Evolutionary conservation across 2,888 invertebrate species (phyloP), one percentile per base, ranked within the genome.

Genomic region (Synanthedon tipuliformis): DNA sequence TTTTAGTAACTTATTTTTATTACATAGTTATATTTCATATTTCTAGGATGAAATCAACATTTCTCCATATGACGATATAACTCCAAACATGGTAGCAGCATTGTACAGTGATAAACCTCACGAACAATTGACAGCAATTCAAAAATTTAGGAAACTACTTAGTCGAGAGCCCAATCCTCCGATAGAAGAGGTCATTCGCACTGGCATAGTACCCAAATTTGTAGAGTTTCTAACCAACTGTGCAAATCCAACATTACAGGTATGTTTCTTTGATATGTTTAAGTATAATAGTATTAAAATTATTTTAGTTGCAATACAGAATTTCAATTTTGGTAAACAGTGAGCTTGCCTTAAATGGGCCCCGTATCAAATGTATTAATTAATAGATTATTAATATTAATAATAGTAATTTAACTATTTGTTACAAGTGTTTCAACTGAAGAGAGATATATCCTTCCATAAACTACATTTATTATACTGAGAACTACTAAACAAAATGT

Each of bases 101-200:
- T 86, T 98, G 23, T 94, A 94, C 73, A 93, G 94, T 69, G 88
- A 89, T 49, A 90, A 92, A 72, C 90, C 92, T 54, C 92, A 93
- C 62, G 92, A 94, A 64, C 96, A 97, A 77, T 89, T 97, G 58
- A 86, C 89, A 67, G 96, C 97, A 4, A 96, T 96, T 56, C 97
- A 97, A 75, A 95, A 94, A 74, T 97, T 98, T 83, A 90, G 98
- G 55, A 98, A 97, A 85, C 89, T 98, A 52, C 85, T 98, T 53
- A 97, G 97, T 61, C 91, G 94, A 76, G 98, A 98, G 82, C 97
- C 98, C 3, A 96, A 97, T 89, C 98, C 98, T 53, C 98, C 98
- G 3, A 98, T 98, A 64, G 96, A 98, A 81, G 97, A 97, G 89
- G 98, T 98, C 49, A 97, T 98, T 72, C 90, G 93, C 63, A 95